Conservation (phyloP, 2,797 vertebrate species). For the Ficedula albicollis region DNA sequence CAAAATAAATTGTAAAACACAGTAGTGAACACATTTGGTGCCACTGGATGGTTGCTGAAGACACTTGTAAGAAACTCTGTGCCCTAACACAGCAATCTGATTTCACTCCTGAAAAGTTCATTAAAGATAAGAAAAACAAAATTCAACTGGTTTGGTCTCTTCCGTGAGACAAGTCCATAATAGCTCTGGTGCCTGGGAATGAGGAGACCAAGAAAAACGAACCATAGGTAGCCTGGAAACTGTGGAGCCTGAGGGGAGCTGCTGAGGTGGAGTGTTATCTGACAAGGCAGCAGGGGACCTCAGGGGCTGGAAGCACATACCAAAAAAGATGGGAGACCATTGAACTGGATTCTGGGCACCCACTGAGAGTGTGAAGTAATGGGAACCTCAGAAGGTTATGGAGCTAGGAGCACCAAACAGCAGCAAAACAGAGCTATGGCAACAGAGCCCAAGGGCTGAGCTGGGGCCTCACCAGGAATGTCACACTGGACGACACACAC, state of each 20-base stretch:
- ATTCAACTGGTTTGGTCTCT: background rate
- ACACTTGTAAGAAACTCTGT: background rate
- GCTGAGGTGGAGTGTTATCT: background rate
- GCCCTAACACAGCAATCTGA: background rate
- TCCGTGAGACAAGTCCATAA: background rate
- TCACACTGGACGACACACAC: background rate
- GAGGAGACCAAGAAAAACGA: slow-evolving; percentile 18
- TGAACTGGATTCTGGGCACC: background rate
- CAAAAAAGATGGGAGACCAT: background rate
- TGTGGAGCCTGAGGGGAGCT: background rate
- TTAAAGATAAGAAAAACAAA: background rate
- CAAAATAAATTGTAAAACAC: background rate
- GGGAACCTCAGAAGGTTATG: slow-evolving; percentile 29
- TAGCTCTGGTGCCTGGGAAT: background rate
- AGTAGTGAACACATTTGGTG: background rate
- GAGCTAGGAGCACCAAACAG: slow-evolving; percentile 31
- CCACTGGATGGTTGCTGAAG: background rate
- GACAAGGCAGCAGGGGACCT: background rate
- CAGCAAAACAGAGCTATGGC: slow-evolving; percentile 50
- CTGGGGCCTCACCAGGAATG: background rate
- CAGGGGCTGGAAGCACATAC: background rate
- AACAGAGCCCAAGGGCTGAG: slow-evolving; percentile 6
- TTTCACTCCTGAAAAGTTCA: background rate
- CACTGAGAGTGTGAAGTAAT: background rate
- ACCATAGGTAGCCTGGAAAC: slow-evolving; percentile 25